Percentiles rank a stretch among this genome's conserved stretches.
Evolutionary conservation across 1,140 invertebrate genomes (phyloP).

Genomic region (Helicoverpa zea): DNA sequence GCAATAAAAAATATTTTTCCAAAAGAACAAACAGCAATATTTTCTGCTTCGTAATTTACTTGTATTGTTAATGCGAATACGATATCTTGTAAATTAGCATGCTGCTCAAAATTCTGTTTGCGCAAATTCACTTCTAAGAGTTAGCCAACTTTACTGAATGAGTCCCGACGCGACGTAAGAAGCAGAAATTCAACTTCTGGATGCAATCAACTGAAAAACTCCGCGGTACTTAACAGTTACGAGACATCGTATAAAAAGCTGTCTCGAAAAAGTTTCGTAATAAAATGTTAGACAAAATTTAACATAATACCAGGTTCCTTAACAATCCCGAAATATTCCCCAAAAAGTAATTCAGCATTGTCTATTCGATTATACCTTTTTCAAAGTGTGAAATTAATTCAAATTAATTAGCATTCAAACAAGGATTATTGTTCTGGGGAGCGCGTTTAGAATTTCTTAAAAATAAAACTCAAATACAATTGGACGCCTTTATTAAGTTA

Average conservation of each 20-base stretch:
- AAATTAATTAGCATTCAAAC: conserved; percentile 81
- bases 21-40: conserved; percentile 22
- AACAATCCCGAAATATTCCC: conserved; percentile 25
- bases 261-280: conserved; percentile 26
- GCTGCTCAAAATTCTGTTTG: conserved; percentile 55
- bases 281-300: conserved; percentile 13
- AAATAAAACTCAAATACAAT: conserved; percentile 67
- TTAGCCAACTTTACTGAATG: conserved; percentile 49
- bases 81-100: conserved; percentile 53
- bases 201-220: conserved; percentile 56
- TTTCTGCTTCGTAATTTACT: conserved; percentile 45
- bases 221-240: conserved; percentile 26
- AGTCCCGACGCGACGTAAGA: conserved; percentile 30
- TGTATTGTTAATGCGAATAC: conserved; percentile 48
- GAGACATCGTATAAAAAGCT: conserved; percentile 33
- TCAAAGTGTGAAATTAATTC: conserved; percentile 72
- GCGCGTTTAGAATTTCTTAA: conserved; percentile 68
- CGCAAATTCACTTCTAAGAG: conserved; percentile 47
- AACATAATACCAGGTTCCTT: conserved; percentile 33
- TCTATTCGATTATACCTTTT: conserved; percentile 68
- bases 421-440: conserved; percentile 75
- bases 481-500: conserved; percentile 66
- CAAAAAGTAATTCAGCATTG: conserved; percentile 59
- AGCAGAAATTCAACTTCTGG: conserved; percentile 58
- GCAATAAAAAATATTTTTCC: neutral